Evolutionary conservation across 1,140 invertebrate species (phyloP).

Genomic region (Lutraria rhynchaena): DNA sequence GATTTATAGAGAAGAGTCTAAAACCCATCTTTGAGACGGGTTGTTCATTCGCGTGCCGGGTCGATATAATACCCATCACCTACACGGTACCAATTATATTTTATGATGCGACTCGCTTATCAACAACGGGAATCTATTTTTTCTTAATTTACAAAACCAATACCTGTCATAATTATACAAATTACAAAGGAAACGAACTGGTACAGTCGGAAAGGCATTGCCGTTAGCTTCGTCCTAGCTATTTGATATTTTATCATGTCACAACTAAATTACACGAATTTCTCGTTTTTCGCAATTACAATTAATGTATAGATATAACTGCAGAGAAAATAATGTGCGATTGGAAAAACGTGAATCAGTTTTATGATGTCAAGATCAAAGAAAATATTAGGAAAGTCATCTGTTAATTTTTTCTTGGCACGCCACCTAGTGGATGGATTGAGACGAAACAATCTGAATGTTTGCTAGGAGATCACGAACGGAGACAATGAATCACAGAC

Average conservation of each 20-base stretch:
- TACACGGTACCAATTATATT: conserved; percentile 48
- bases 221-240: conserved; percentile 17
- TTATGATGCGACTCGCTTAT: conserved; percentile 41
- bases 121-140: conserved; percentile 34
- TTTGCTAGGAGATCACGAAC: background rate
- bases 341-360: conserved; percentile 35
- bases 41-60: background rate
- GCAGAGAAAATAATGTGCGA: conserved; percentile 48
- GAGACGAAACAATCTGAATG: background rate
- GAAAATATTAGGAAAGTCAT: conserved; percentile 30
- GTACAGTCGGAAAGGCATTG: conserved; percentile 11
- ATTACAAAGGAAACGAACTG: conserved; percentile 50
- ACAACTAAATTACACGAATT: conserved; percentile 41
- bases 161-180: conserved; percentile 57
- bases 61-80: conserved; percentile 48
- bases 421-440: background rate
- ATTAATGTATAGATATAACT: conserved; percentile 58
- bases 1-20: no score
- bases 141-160: conserved; percentile 56
- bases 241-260: conserved; percentile 54
- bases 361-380: conserved; percentile 48
- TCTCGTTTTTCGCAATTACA: conserved; percentile 51
- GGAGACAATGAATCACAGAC: conserved; percentile 2
- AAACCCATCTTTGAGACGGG: background rate
- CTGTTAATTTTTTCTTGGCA: conserved; percentile 43